phyloP scores from a whole-genome alignment of 2,113 vertebrate genomes.

The Solea senegalensis region DNA sequence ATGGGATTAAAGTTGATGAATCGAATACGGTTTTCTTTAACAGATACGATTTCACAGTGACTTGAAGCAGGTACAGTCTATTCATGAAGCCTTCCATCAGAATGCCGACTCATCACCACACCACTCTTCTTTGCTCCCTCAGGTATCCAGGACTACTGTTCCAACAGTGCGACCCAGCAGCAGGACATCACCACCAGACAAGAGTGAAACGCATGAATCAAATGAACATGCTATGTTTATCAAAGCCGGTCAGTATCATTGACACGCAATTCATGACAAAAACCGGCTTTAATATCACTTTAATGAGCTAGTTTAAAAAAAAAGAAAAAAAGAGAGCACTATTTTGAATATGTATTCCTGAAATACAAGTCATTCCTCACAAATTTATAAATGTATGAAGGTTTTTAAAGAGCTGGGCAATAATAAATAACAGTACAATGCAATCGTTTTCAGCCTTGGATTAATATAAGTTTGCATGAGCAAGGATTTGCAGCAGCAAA shows the following conservation, averaged over 20 bases:
- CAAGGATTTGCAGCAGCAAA: not conserved
- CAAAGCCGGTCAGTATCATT: not conserved
- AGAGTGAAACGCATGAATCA: not conserved
- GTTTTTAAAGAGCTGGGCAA: not conserved
- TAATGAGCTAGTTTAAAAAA: too few species aligned
- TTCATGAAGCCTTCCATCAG: not conserved
- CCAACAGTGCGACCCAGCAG: slow-evolving; percentile 49
- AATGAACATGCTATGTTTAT: not conserved
- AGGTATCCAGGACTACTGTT: slow-evolving; percentile 79
- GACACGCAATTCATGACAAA: not conserved
- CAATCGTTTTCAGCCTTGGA: not conserved
- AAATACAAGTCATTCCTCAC: too few species aligned
- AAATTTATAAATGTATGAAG: too few species aligned
- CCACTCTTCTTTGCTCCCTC: not conserved
- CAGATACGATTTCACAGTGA: not conserved
- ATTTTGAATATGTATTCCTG: too few species aligned
- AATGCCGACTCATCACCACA: not conserved
- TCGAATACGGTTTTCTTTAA: not conserved
- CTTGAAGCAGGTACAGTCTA: not conserved
- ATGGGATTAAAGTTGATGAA: slow-evolving; percentile 2
- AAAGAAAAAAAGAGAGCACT: too few species aligned
- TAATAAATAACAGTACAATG: not conserved
- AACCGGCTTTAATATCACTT: not conserved
- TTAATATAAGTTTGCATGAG: too few species aligned
- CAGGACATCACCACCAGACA: slow-evolving; percentile 7